Percentiles rank a stretch among this genome's conserved stretches.
phyloP scores from a whole-genome alignment of 2,113 vertebrate genomes.

The Budorcas taxicolor region DNA sequence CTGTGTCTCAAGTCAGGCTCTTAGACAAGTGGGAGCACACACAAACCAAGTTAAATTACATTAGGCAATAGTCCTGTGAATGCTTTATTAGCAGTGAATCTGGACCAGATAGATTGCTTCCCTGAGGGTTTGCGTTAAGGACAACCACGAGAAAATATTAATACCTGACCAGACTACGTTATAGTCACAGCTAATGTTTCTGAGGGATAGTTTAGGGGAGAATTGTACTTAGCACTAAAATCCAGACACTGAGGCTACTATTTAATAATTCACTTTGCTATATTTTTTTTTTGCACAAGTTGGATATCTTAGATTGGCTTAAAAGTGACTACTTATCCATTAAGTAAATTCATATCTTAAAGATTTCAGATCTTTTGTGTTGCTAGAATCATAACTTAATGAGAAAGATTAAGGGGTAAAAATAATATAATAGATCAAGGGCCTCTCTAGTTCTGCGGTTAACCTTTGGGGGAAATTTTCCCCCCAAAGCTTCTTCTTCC shows the following conservation, averaged over 20 bases:
- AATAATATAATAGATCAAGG: not conserved
- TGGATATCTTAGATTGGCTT: conserved; percentile 21
- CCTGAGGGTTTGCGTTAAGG: not conserved
- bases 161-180: not conserved
- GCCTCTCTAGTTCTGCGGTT: not conserved
- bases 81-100: not conserved
- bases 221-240: conserved; percentile 16
- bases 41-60: not conserved
- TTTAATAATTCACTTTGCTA: not conserved
- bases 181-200: not conserved
- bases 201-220: not conserved
- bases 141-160: not conserved
- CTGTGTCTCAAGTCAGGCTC: not conserved
- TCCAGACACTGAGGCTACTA: not conserved
- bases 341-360: not conserved
- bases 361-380: not conserved
- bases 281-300: not conserved
- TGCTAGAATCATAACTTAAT: not conserved
- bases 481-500: not conserved
- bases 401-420: not conserved
- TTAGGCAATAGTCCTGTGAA: not conserved
- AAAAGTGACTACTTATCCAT: not conserved
- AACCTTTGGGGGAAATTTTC: not conserved
- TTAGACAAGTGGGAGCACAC: not conserved
- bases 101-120: not conserved